phyloP scores from a whole-genome alignment of 2,113 vertebrate species.

The Alces alces region DNA sequence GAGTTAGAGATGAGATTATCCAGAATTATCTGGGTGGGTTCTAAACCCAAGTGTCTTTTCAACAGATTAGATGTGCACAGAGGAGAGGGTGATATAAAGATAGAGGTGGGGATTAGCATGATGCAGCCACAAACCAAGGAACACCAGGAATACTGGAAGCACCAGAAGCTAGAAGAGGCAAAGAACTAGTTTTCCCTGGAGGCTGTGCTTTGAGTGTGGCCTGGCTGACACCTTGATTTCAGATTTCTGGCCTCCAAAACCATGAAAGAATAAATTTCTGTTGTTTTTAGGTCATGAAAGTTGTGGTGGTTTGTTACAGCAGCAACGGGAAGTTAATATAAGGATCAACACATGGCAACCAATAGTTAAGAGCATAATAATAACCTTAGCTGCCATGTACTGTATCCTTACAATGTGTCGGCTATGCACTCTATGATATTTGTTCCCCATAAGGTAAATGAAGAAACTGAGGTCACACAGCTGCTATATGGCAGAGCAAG shows the following conservation, averaged over 20 bases:
- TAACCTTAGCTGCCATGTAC: too few species aligned
- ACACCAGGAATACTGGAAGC: background rate
- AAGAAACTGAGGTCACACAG: background rate
- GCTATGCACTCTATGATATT: background rate
- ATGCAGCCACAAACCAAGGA: background rate
- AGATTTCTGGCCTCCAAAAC: background rate
- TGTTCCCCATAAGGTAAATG: background rate
- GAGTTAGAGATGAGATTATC: background rate
- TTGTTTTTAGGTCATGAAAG: background rate
- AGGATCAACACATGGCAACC: background rate
- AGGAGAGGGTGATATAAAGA: background rate
- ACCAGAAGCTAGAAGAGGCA: background rate
- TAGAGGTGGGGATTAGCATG: background rate
- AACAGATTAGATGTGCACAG: background rate
- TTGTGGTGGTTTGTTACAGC: background rate
- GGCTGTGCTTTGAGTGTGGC: background rate
- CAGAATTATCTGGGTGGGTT: background rate
- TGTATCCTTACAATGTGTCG: fast-evolving
- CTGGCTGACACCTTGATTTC: background rate
- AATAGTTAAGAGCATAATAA: background rate
- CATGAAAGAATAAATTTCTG: background rate
- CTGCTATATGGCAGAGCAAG: background rate
- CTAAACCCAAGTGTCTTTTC: background rate
- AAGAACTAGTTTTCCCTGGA: background rate
- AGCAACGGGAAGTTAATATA: background rate